phyloP scores from a whole-genome alignment of 2,113 vertebrate genomes.

The Caracal caracal region DNA sequence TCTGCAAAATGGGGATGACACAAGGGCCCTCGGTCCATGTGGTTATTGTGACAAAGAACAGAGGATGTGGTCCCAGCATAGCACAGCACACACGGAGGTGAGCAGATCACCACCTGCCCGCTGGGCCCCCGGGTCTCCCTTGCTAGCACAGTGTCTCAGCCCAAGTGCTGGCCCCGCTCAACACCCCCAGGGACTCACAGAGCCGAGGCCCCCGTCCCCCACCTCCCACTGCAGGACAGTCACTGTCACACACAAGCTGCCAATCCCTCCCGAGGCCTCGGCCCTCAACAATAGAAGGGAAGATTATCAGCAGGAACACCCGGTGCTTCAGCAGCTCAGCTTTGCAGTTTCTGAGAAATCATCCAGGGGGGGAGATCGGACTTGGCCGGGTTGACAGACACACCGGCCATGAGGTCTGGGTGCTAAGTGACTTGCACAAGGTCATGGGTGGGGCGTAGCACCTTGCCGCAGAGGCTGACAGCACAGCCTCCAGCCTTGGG shows the following conservation, averaged over 20 bases:
- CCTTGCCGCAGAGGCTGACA: background rate
- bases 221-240: background rate
- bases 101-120: background rate
- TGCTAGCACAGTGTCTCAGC: background rate
- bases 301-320: conserved; percentile 66
- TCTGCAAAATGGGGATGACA: background rate
- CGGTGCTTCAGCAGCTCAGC: background rate
- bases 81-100: background rate
- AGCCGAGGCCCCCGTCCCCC: background rate
- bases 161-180: background rate
- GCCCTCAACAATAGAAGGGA: background rate
- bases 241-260: background rate
- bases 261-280: background rate
- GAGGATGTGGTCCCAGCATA: background rate
- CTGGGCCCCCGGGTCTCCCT: background rate
- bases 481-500: background rate
- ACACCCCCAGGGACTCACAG: background rate
- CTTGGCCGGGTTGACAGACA: background rate
- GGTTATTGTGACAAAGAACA: background rate
- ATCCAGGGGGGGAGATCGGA: background rate
- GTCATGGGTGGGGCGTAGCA: background rate
- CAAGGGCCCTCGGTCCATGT: no score
- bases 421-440: background rate
- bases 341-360: conserved; percentile 38
- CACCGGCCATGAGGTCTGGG: rapidly evolving